These are phyloP conservation scores for Drosophila mauritiana DNA, from an alignment of 1,140 invertebrate genomes.

Conservation along the genomic window DNA sequence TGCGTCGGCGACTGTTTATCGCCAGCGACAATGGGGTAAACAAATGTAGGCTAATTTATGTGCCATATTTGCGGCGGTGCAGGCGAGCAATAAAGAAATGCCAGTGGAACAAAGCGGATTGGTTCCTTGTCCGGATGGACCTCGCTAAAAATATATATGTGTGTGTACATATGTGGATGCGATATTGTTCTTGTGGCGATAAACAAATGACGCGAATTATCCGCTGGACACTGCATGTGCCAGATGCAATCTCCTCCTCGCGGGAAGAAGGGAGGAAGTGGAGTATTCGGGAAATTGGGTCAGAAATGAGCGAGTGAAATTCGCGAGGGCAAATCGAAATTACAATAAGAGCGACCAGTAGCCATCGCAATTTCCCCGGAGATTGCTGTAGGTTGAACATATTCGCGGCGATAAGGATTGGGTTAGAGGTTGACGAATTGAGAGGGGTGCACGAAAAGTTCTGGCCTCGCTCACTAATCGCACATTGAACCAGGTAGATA, in stretches of 20 bases:
- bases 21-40: slow-evolving; percentile 29
- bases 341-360: not conserved
- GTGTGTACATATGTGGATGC: not conserved
- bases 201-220: slow-evolving; percentile 68
- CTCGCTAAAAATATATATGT: slow-evolving; percentile 13
- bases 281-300: slow-evolving; percentile 64
- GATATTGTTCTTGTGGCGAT: slow-evolving; percentile 48
- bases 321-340: slow-evolving; percentile 15
- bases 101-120: slow-evolving; percentile 42
- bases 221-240: slow-evolving; percentile 22
- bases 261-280: slow-evolving; percentile 32
- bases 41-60: slow-evolving; percentile 34
- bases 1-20: slow-evolving; percentile 52
- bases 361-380: too few species aligned
- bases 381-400: slow-evolving; percentile 2
- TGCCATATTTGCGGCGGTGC: slow-evolving; percentile 21
- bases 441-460: slow-evolving; percentile 8
- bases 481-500: not conserved
- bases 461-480: too few species aligned
- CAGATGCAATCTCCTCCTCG: slow-evolving; percentile 43
- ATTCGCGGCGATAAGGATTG: slow-evolving; percentile 36
- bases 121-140: slow-evolving; percentile 50
- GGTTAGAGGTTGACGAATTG: slow-evolving; percentile 77
- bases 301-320: slow-evolving; percentile 63
- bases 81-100: slow-evolving; percentile 45